These are phyloP conservation scores for Spodoptera litura DNA, from an alignment of 1,140 invertebrate species.

Conservation along the genomic window DNA sequence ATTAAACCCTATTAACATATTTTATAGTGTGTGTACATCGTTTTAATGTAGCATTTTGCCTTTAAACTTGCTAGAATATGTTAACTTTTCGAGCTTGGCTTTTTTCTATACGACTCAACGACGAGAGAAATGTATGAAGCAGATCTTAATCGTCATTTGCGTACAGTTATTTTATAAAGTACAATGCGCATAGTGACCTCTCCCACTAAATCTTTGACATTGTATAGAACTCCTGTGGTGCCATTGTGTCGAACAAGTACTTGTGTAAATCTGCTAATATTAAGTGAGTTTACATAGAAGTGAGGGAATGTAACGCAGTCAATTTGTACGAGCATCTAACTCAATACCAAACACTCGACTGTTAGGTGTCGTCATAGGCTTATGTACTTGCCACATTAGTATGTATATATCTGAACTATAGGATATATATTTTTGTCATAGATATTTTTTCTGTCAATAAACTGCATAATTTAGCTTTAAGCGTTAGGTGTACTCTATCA, in stretches of 20 bases:
- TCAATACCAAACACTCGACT: constrained; percentile 57
- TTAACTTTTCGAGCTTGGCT: constrained; percentile 68
- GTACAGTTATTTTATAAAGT: constrained; percentile 29
- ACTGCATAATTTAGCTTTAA: constrained; percentile 82
- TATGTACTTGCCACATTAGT: constrained; percentile 65
- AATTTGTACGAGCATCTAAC: constrained; percentile 67
- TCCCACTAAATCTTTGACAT: constrained; percentile 37
- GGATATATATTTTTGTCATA: constrained; percentile 72
- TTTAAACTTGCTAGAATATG: constrained; percentile 53
- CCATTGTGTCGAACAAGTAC: constrained; percentile 72
- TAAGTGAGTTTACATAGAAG: constrained; percentile 57
- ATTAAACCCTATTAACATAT: constrained; percentile 34
- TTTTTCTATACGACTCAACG: constrained; percentile 46
- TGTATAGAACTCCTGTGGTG: constrained; percentile 56
- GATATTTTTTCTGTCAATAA: constrained; percentile 77
- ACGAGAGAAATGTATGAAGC: constrained; percentile 24
- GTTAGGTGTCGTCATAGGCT: constrained; percentile 54
- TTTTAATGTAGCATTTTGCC: constrained; percentile 40
- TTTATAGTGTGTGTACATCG: constrained; percentile 30
- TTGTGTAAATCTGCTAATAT: constrained; percentile 60
- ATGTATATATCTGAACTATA: constrained; percentile 61
- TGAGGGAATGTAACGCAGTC: constrained; percentile 70
- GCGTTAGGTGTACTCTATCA: constrained; percentile 65
- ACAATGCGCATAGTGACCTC: constrained; percentile 39
- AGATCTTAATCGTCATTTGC: constrained; percentile 19